A percentile compares a stretch with the other conserved stretches of the same genome.
These are phyloP conservation scores for Prostheceraeus crozeri DNA, from an alignment of 2,888 invertebrate species.

Conservation along the genomic window DNA sequence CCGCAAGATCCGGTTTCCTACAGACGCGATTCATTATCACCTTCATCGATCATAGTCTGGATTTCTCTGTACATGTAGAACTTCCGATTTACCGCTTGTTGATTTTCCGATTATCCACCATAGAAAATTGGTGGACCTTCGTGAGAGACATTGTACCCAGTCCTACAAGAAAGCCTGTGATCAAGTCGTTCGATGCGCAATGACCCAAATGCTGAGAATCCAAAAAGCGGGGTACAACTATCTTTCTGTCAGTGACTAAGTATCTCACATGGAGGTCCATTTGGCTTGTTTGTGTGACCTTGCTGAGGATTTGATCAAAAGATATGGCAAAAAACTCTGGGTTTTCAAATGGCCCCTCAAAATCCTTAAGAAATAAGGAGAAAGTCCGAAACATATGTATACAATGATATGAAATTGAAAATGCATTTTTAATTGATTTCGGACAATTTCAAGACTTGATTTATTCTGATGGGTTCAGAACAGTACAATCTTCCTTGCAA, in stretches of 20 bases:
- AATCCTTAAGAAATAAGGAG: constrained; percentile 24
- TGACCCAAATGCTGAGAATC: constrained; percentile 25
- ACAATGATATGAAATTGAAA: too few relatives aligned
- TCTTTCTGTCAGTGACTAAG: constrained; percentile 6
- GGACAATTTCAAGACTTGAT: too few relatives aligned
- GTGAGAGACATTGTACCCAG: constrained; percentile 5
- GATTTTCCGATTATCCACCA: too few relatives aligned
- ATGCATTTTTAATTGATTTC: too few relatives aligned
- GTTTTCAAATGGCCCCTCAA: constrained; percentile 21
- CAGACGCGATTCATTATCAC: constrained; percentile 32
- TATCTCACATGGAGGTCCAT: constrained; percentile 22
- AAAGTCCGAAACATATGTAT: too few relatives aligned
- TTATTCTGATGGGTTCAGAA: too few relatives aligned
- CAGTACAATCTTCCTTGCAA: too few relatives aligned
- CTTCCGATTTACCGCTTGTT: constrained; percentile 17
- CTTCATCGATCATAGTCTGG: constrained; percentile 4
- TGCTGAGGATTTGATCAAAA: constrained; percentile 24
- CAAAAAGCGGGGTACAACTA: constrained; percentile 20
- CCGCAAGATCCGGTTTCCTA: constrained; percentile 43
- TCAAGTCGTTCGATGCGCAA: constrained; percentile 11
- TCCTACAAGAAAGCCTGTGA: constrained; percentile 13
- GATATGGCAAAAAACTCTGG: constrained; percentile 10
- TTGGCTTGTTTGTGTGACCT: constrained; percentile 20
- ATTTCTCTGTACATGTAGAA: constrained; percentile 26
- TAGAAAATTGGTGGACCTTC: constrained; percentile 29